Percentiles rank a stretch among this genome's conserved stretches.
Evolutionary conservation across 2,113 vertebrate genomes (phyloP).

Genomic region (Nanorana parkeri): DNA sequence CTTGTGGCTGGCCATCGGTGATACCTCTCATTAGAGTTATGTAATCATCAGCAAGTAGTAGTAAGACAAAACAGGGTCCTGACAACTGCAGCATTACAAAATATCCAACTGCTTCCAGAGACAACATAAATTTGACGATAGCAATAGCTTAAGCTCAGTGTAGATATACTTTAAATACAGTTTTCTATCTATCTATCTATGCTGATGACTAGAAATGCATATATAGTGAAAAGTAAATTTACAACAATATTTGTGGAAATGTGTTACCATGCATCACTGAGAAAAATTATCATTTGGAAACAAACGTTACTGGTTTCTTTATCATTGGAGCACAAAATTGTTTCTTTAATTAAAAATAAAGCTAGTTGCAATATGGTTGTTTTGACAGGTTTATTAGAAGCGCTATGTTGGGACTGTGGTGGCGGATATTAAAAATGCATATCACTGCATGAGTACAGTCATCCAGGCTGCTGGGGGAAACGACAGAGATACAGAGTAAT

Average conservation of each 20-base stretch:
- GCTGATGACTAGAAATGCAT: no score
- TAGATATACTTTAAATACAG: no score
- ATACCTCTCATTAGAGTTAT: no score
- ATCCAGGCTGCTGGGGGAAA: neutral
- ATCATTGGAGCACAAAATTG: neutral
- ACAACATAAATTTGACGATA: no score
- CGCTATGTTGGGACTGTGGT: neutral
- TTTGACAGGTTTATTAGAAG: conserved; percentile 50
- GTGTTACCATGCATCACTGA: neutral
- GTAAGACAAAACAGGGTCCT: no score
- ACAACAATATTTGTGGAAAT: no score
- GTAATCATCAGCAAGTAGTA: no score
- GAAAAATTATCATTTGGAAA: neutral
- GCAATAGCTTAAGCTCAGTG: no score
- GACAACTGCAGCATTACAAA: no score
- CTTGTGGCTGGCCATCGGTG: no score
- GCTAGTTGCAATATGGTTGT: conserved; percentile 29
- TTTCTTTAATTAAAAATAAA: conserved; percentile 45
- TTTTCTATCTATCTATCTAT: no score
- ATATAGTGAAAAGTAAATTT: neutral
- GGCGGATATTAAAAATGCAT: conserved; percentile 52
- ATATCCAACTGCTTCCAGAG: no score
- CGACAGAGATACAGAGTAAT: conserved; percentile 18
- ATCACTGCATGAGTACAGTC: conserved; percentile 23
- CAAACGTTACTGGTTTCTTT: conserved; percentile 1